Percentiles rank a stretch among this genome's conserved stretches.
These are phyloP conservation scores for Leontocebus nigricollis DNA, from an alignment of 2,797 vertebrate species.

Conservation along the genomic window DNA sequence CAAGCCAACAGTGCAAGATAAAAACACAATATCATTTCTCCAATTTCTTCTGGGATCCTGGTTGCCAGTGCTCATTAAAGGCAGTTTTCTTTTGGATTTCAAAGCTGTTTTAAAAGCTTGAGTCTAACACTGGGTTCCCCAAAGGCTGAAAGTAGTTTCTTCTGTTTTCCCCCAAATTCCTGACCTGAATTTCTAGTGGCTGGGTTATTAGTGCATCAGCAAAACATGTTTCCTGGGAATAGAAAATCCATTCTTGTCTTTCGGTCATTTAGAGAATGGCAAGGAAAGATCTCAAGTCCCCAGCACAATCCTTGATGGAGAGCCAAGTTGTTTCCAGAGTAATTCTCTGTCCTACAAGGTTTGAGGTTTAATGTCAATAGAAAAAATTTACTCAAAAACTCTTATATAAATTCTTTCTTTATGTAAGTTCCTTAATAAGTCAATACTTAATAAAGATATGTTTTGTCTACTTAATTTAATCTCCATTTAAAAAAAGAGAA, in stretches of 20 bases:
- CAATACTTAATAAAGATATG: constrained; percentile 2
- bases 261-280: constrained; percentile 73
- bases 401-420: constrained; percentile 54
- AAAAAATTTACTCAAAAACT: constrained; percentile 51
- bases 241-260: constrained; percentile 78
- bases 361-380: constrained; percentile 61
- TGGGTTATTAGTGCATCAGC: constrained; percentile 49
- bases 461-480: not conserved
- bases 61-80: constrained; percentile 8
- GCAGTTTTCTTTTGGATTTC: constrained; percentile 67
- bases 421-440: constrained; percentile 20
- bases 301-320: constrained; percentile 49
- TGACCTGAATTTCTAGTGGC: constrained; percentile 69
- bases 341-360: constrained; percentile 62
- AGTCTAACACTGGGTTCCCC: constrained; percentile 32
- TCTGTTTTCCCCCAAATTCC: constrained; percentile 6
- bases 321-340: constrained; percentile 67
- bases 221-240: constrained; percentile 67
- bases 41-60: constrained; percentile 34
- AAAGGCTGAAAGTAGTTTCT: constrained; percentile 34
- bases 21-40: not conserved
- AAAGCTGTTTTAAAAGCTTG: constrained; percentile 36
- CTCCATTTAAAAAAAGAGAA: constrained; percentile 17
- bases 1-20: constrained; percentile 10
- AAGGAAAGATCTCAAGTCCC: constrained; percentile 69